Conservation (phyloP, 2,113 vertebrate species). For the Apus apus region DNA sequence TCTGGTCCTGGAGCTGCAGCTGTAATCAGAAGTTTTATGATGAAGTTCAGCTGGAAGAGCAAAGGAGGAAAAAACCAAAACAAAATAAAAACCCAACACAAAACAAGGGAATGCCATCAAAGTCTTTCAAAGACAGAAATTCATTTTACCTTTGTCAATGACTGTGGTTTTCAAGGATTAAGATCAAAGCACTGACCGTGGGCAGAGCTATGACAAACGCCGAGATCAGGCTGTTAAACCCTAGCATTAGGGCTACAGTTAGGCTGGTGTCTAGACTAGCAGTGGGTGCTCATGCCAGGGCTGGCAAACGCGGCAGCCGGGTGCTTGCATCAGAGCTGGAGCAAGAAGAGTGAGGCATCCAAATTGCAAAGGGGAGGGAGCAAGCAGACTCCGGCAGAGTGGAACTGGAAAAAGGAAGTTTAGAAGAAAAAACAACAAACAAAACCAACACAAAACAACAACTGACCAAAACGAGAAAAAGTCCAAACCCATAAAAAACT, state of each 20-base stretch:
- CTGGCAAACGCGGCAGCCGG: slow-evolving; percentile 4
- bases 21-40: slow-evolving; percentile 61
- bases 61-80: background rate
- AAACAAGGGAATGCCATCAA: slow-evolving; percentile 70
- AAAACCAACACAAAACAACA: background rate
- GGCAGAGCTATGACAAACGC: slow-evolving; percentile 77
- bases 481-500: too few species aligned
- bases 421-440: background rate
- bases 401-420: slow-evolving; percentile 2
- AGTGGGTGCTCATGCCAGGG: slow-evolving; percentile 61
- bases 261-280: slow-evolving; percentile 79
- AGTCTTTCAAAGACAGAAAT: slow-evolving; percentile 75
- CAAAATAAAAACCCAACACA: background rate
- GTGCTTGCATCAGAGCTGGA: slow-evolving; percentile 38
- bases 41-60: slow-evolving; percentile 60
- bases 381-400: background rate
- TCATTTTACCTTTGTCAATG: slow-evolving; percentile 77
- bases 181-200: slow-evolving; percentile 80
- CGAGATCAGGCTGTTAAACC: slow-evolving; percentile 68
- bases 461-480: background rate
- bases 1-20: slow-evolving; percentile 52
- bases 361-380: background rate
- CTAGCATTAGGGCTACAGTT: slow-evolving; percentile 77
- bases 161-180: slow-evolving; percentile 79
- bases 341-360: background rate